Percentiles rank a stretch among this genome's conserved stretches.
phyloP scores from a whole-genome alignment of 2,113 vertebrate species.

The Parus major region DNA sequence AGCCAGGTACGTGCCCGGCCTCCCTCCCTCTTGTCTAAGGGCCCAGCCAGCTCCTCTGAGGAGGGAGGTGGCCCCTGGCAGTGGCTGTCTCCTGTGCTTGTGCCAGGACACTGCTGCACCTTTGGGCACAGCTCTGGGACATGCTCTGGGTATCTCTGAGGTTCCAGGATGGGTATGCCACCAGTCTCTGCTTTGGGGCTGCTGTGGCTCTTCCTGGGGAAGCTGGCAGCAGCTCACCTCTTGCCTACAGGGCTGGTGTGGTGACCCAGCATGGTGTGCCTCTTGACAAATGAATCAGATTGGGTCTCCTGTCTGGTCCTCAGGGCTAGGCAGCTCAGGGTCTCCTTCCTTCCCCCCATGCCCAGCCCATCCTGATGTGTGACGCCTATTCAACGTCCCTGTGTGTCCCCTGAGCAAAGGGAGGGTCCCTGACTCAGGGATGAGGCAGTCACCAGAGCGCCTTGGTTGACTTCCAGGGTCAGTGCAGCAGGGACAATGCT shows the following conservation, averaged over 20 bases:
- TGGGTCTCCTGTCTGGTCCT: neutral
- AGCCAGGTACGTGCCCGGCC: conserved; percentile 45
- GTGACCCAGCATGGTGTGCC: neutral
- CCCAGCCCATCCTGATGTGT: accelerated
- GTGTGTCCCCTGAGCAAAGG: accelerated
- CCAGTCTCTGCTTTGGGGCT: neutral
- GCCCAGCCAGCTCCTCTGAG: neutral
- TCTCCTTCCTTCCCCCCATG: accelerated
- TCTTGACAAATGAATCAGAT: neutral
- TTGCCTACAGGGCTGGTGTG: neutral
- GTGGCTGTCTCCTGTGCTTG: accelerated
- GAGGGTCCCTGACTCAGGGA: neutral
- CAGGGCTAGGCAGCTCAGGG: neutral
- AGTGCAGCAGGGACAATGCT: neutral
- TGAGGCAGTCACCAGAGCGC: neutral
- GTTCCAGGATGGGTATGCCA: neutral
- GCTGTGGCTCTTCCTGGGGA: neutral
- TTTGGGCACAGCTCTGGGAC: accelerated
- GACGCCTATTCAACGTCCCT: accelerated
- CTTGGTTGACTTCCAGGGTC: neutral
- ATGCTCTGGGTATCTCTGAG: neutral
- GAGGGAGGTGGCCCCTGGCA: neutral
- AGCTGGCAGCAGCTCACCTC: neutral
- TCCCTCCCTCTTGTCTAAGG: neutral
- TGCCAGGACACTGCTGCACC: neutral